A percentile compares a stretch with the other conserved stretches of the same genome.
phyloP scores from a whole-genome alignment of 1,140 invertebrate genomes.

The Branchinecta lindahli region DNA sequence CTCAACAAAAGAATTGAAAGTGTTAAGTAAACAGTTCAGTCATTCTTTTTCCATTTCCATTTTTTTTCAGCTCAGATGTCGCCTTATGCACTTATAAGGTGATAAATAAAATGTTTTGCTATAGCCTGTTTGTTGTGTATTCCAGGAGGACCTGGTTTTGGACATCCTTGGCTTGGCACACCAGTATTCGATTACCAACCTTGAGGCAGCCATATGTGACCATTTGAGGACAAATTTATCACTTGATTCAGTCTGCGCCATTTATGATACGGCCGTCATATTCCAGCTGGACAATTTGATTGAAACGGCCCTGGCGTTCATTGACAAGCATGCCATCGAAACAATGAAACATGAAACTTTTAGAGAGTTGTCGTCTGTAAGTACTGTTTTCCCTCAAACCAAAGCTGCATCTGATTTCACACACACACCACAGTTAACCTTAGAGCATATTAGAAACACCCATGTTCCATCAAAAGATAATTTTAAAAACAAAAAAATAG shows the following conservation, averaged over 20 bases:
- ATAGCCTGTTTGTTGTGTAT: slow-evolving; percentile 11
- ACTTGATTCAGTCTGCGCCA: slow-evolving; percentile 75
- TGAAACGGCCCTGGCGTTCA: slow-evolving; percentile 49
- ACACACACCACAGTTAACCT: too few relatives aligned
- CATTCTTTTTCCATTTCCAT: too few relatives aligned
- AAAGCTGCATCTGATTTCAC: too few relatives aligned
- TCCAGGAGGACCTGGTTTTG: slow-evolving; percentile 61
- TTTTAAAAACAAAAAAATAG: too few relatives aligned
- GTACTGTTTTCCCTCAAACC: slow-evolving; percentile 20
- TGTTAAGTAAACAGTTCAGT: too few relatives aligned
- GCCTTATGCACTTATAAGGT: too few relatives aligned
- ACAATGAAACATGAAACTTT: slow-evolving; percentile 72
- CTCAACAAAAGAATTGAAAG: too few relatives aligned
- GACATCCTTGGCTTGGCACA: slow-evolving; percentile 78
- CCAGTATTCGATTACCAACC: slow-evolving; percentile 83
- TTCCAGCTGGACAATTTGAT: slow-evolving; percentile 47
- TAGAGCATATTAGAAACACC: too few relatives aligned
- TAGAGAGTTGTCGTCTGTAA: slow-evolving; percentile 61
- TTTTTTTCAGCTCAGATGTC: too few relatives aligned
- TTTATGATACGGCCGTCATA: slow-evolving; percentile 73
- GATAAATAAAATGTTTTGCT: too few relatives aligned
- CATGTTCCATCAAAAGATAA: too few relatives aligned
- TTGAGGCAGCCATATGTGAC: slow-evolving; percentile 80
- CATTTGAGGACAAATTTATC: slow-evolving; percentile 75
- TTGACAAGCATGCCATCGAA: slow-evolving; percentile 71